Conservation (phyloP, 2,113 vertebrate species). For the Gobio gobio region DNA sequence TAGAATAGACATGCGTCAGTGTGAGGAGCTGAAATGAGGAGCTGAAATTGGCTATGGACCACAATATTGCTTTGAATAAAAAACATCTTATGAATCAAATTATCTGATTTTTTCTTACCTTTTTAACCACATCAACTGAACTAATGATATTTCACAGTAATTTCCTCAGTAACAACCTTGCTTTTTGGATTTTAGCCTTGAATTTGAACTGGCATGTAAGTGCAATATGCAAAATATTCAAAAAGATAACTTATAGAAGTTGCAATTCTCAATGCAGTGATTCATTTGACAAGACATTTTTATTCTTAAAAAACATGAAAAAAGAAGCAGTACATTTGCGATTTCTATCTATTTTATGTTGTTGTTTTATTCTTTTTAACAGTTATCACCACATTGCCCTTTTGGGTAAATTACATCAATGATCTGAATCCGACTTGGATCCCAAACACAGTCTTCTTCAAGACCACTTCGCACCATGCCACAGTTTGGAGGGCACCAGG, state of each 20-base stretch:
- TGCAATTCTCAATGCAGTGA: not conserved
- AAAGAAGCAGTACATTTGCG: not conserved
- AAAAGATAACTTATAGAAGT: not conserved
- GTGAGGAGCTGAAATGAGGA: too few species aligned
- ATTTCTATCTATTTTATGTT: not conserved
- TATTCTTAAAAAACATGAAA: not conserved
- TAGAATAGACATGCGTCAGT: too few species aligned
- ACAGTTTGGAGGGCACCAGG: conserved; percentile 58
- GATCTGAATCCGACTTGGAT: conserved; percentile 17
- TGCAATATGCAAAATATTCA: not conserved
- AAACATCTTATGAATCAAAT: too few species aligned
- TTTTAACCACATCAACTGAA: not conserved
- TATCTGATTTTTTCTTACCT: not conserved
- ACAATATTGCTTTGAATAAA: too few species aligned
- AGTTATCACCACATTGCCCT: not conserved
- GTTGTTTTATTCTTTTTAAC: not conserved
- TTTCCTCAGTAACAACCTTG: not conserved
- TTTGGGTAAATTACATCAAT: not conserved
- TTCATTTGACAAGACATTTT: not conserved
- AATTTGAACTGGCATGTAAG: not conserved
- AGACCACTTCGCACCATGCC: conserved; percentile 52
- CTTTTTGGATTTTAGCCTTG: not conserved
- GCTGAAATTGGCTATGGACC: too few species aligned
- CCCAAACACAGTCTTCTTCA: conserved; percentile 55
- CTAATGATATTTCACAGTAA: not conserved